phyloP scores from a whole-genome alignment of 2,888 invertebrate genomes.

The Limnephilus rhombicus region DNA sequence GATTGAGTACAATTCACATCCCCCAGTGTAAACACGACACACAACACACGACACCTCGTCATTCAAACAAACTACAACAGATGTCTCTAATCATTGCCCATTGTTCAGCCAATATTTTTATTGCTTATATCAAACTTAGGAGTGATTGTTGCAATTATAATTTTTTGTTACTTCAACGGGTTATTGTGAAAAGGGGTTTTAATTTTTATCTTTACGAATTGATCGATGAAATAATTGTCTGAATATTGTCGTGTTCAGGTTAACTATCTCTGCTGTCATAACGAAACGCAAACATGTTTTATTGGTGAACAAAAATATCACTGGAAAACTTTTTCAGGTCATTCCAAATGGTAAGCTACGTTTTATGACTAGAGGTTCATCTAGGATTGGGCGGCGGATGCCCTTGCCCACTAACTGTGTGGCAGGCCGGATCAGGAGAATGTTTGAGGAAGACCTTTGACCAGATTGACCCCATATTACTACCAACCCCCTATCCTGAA shows the following conservation, averaged over 20 bases:
- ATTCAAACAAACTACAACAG: constrained; percentile 56
- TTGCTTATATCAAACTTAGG: background rate
- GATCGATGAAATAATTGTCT: background rate
- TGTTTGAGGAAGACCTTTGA: too few species aligned
- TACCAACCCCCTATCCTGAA: too few species aligned
- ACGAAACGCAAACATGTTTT: background rate
- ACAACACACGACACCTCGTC: constrained; percentile 38
- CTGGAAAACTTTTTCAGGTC: too few species aligned
- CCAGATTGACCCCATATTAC: too few species aligned
- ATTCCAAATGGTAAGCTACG: too few species aligned
- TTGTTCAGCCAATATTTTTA: constrained; percentile 50
- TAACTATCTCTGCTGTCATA: background rate
- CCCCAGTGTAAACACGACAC: constrained; percentile 36
- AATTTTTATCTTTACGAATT: background rate
- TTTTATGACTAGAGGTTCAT: too few species aligned
- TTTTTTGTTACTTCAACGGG: background rate
- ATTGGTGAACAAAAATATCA: too few species aligned
- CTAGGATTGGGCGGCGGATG: too few species aligned
- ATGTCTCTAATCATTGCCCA: constrained; percentile 61
- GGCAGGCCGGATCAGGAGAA: too few species aligned
- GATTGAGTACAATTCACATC: constrained; percentile 40
- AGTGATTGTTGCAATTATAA: background rate
- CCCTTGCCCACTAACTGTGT: too few species aligned
- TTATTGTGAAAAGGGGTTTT: background rate
- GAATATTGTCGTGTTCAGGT: background rate